Evolutionary conservation across 2,888 invertebrate genomes (phyloP), one percentile per base, ranked within the genome.

Genomic region (Lymantria monacha): DNA sequence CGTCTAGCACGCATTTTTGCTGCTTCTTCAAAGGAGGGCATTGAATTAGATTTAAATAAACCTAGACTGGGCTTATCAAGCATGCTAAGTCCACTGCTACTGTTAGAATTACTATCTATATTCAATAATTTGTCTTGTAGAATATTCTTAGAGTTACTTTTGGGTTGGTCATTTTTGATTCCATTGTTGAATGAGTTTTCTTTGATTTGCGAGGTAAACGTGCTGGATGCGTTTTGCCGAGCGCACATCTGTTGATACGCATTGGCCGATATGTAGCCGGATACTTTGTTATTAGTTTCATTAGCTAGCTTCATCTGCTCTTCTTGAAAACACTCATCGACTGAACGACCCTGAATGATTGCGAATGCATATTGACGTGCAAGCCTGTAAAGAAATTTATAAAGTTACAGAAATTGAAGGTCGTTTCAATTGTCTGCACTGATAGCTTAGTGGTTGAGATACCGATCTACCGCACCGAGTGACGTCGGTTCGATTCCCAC

Each of bases 321-420:
- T 37, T 92, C 91, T 51, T 86, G 83, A 61, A 91, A 88, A 53
- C 95, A 93, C 45, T 95, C 94, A 40, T 95, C 95, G 1, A 93
- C 91, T 0, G 92, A 85, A 61, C 93, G 93, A 0, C 94, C 95
- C 70, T 93, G 92, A 53, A 94, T 93, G 11, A 95, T 94, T 0
- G 92, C 90, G 66, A 90, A 94, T 0, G 93, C 94, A 76, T 95
- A 93, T 57, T 92, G 93, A 36, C 93, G 93, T 0, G 95, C 94
- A 48, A 95, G 83, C 59, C 94, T 94, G 77, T 0, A 75, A 77
- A 41, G 1, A 14, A 41, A 33, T 22, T 22, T 3, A 22, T 5
- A 22, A 22, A 22, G 22, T 5, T 22, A 22, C 5, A 22, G 22
- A 22, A 22, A n/a, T n/a, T n/a, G n/a, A n/a, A 22, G 22, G 22